Evolutionary conservation across 2,888 invertebrate genomes (phyloP), one percentile per base, ranked within the genome.

Genomic region (Molanna angustata): DNA sequence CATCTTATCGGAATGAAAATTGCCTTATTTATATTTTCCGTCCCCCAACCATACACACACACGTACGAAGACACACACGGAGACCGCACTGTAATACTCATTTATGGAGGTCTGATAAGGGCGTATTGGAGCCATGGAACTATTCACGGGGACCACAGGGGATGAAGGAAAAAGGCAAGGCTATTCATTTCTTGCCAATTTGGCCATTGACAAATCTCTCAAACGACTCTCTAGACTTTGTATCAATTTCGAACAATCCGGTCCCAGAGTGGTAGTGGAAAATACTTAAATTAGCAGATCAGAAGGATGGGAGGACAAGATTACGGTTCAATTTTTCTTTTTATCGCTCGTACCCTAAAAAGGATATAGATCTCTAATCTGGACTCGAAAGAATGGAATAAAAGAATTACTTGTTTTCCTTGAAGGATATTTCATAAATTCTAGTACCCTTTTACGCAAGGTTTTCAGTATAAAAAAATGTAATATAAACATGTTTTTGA

Each of bases 171-270:
- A 41, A 41, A 41, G 41, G 41, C 9, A 41, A 41, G 21, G 20
- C 41, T 41, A 41, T 41, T 21, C 21, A 41, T 41, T 41, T 41
- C 17, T 41, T 41, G 41, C 41, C 41, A 41, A 41, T 41, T 41
- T 41, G 21, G 41, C 41, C n/a, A 41, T 41, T 21, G 41, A 41
- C 41, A 41, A 41, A 41, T 41, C 41, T 41, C 41, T 41, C 41
- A 41, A 41, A 41, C 41, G 41, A 41, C 41, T 20, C 41, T 13
- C 18, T n/a, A 41, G 41, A 41, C 21, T 41, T 41, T 41, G 41
- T 20, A 41, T 41, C 41, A 41, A 41, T 20, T 21, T n/a, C 41
- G 20, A 18, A 19, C 17, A 17, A 41, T 21, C 21, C 35, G 35
- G 14, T 13, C 4, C 14, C 4, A 27, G 37, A 35, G 14, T 7